Conservation (phyloP, 2,797 vertebrate genomes). For the Paramormyrops hopkinsi region DNA sequence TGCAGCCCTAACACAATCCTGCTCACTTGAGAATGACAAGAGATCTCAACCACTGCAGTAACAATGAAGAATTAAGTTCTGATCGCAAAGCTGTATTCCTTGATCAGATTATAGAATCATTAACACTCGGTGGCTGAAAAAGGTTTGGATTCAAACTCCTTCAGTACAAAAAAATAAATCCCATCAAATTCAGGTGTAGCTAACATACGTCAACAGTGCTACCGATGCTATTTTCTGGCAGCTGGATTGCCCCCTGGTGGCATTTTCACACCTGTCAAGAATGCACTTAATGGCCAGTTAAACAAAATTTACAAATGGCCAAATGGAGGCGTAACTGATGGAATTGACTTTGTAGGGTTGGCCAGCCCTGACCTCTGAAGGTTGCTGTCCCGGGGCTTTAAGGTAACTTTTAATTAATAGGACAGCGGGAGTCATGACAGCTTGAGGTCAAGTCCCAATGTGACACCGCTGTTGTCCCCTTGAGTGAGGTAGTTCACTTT, state of each 20-base stretch:
- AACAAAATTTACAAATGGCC: not conserved
- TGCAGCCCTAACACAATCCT: not conserved
- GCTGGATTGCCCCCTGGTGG: not conserved
- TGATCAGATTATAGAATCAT: not conserved
- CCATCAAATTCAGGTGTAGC: not conserved
- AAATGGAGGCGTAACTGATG: not conserved
- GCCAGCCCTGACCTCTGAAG: not conserved
- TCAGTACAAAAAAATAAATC: not conserved
- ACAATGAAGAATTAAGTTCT: not conserved
- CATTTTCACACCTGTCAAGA: not conserved
- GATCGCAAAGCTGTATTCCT: not conserved
- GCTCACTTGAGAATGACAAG: not conserved
- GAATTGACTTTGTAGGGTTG: not conserved
- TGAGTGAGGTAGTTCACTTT: not conserved
- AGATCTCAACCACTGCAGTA: not conserved
- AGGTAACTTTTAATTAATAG: slow-evolving; percentile 15
- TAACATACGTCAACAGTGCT: not conserved
- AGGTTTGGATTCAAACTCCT: not conserved
- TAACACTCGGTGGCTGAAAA: not conserved
- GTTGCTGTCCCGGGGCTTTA: not conserved
- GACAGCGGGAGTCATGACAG: not conserved
- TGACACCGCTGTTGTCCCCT: not conserved
- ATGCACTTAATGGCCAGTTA: not conserved
- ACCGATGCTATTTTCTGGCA: not conserved
- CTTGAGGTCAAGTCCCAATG: not conserved